Percentiles rank a stretch among this genome's conserved stretches.
Evolutionary conservation across 37 sponge, comb jelly and placozoan species (phyloP).

Genomic region (Ephydatia muelleri): DNA sequence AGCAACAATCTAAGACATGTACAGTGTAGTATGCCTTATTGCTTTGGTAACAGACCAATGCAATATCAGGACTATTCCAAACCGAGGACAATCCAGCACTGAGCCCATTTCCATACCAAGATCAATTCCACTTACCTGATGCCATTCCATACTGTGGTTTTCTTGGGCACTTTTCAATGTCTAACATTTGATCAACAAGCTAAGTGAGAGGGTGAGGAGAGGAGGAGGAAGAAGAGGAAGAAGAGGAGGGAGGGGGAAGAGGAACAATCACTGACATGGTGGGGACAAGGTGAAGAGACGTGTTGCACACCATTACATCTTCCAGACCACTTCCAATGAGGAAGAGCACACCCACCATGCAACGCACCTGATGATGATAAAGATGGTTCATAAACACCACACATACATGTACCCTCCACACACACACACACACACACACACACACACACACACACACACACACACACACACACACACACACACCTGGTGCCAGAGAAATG

Average conservation of each 20-base stretch:
- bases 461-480: too few relatives aligned
- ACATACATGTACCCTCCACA: too few relatives aligned
- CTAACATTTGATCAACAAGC: slow-evolving; percentile 82
- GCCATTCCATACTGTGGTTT: slow-evolving; percentile 97
- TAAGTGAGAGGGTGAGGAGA: slow-evolving; percentile 8
- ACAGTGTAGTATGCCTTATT: too few relatives aligned
- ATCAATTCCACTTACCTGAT: slow-evolving; percentile 39
- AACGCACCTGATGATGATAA: slow-evolving; percentile 83
- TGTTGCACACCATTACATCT: slow-evolving; percentile 34
- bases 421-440: too few relatives aligned
- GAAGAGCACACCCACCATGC: slow-evolving; percentile 85
- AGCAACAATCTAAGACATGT: too few relatives aligned
- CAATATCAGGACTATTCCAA: too few relatives aligned
- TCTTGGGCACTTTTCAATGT: slow-evolving; percentile 74
- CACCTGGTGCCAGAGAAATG: slow-evolving; percentile 95
- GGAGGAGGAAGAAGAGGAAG: too few relatives aligned
- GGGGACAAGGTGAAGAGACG: too few relatives aligned
- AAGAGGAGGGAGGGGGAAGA: neutral
- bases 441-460: too few relatives aligned
- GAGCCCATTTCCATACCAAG: neutral
- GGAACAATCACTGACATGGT: neutral
- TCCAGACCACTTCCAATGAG: slow-evolving; percentile 86
- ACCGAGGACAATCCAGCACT: neutral
- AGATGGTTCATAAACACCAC: slow-evolving; percentile 13
- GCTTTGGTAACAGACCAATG: too few relatives aligned